Conservation (phyloP, 2,113 vertebrate species). For the Hyla sarda region DNA sequence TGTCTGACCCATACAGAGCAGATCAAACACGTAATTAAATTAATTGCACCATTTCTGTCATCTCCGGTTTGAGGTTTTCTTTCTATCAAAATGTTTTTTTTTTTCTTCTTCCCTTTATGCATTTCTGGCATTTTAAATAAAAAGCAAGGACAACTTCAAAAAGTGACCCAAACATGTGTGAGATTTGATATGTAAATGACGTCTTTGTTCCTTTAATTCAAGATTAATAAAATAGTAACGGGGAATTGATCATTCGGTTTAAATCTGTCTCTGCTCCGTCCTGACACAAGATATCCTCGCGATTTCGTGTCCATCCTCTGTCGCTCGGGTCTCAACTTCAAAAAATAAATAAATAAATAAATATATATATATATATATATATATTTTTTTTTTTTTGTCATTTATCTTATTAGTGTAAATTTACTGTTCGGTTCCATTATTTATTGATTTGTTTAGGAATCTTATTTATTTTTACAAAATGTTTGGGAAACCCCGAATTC, state of each 20-base stretch:
- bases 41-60: constrained; percentile 35
- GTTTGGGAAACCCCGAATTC: not conserved
- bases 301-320: not conserved
- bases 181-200: constrained; percentile 50
- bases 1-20: constrained; percentile 22
- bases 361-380: no score
- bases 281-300: constrained; percentile 13
- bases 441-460: not conserved
- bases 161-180: constrained; percentile 46
- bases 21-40: constrained; percentile 54
- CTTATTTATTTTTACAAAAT: not conserved
- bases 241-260: constrained; percentile 34
- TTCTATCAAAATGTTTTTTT: constrained; percentile 14
- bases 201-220: constrained; percentile 52
- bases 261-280: constrained; percentile 12
- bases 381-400: not conserved
- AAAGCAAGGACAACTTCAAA: constrained; percentile 54
- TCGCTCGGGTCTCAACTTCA: not conserved
- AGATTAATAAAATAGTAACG: constrained; percentile 50
- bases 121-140: constrained; percentile 34
- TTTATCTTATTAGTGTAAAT: not conserved
- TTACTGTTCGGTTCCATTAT: not conserved
- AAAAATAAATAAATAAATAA: no score
- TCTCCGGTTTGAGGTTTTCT: constrained; percentile 16
- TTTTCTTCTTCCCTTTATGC: constrained; percentile 11